Evolutionary conservation across 2,797 vertebrate species (phyloP).

Genomic region (Sphenodon punctatus): DNA sequence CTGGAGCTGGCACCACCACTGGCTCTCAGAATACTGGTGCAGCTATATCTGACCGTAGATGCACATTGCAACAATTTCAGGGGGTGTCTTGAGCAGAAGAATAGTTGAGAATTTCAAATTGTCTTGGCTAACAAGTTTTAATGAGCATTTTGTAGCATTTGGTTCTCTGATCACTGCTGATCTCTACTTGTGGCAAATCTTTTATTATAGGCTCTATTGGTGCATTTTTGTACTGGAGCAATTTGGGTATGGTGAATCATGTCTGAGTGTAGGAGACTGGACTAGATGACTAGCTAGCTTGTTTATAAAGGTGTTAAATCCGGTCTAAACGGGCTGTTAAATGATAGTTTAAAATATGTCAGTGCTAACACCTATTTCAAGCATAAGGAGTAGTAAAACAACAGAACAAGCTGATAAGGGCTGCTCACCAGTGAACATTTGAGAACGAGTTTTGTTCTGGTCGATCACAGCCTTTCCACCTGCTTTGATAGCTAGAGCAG

Average conservation of each 20-base stretch:
- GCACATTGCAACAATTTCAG: not conserved
- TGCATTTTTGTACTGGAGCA: no score
- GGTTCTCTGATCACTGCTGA: no score
- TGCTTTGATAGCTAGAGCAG: not conserved
- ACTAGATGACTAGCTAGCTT: no score
- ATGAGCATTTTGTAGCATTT: not conserved
- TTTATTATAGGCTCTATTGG: no score
- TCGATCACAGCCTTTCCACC: not conserved
- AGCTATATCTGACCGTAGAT: not conserved
- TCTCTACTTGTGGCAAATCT: no score
- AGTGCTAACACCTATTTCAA: conserved; percentile 7
- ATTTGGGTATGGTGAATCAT: no score
- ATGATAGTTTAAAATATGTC: not conserved
- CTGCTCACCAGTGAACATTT: not conserved
- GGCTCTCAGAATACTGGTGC: no score
- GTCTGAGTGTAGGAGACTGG: no score
- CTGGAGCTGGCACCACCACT: no score
- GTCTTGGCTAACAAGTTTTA: not conserved
- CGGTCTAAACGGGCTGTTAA: not conserved
- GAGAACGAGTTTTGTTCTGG: not conserved
- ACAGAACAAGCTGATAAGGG: not conserved
- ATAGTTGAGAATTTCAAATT: not conserved
- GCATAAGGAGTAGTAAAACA: conserved; percentile 16
- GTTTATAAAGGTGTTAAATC: not conserved
- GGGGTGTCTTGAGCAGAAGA: not conserved